Evolutionary conservation across 1,140 invertebrate genomes (phyloP).

Genomic region (Sinonovacula constricta): DNA sequence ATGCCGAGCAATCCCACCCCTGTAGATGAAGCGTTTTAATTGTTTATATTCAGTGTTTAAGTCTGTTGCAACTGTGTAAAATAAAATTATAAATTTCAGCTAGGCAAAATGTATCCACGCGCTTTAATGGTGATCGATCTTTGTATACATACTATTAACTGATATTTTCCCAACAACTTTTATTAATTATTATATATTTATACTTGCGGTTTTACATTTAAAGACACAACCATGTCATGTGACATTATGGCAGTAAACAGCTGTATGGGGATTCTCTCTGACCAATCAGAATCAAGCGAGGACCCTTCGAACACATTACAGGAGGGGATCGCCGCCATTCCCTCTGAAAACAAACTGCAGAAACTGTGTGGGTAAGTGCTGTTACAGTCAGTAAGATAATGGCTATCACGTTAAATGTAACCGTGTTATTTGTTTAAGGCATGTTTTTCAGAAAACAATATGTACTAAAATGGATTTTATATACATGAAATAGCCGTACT

Average conservation of each 20-base stretch:
- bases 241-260: slow-evolving; percentile 11
- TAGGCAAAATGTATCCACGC: too few relatives aligned
- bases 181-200: too few relatives aligned
- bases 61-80: too few relatives aligned
- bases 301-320: too few relatives aligned
- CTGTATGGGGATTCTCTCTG: slow-evolving; percentile 7
- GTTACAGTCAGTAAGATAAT: neutral
- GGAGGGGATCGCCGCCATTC: slow-evolving; percentile 19
- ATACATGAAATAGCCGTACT: neutral
- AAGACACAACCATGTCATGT: slow-evolving; percentile 1
- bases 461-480: neutral
- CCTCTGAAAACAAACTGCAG: neutral
- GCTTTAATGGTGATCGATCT: too few relatives aligned
- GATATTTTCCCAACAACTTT: too few relatives aligned
- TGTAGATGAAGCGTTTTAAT: too few relatives aligned
- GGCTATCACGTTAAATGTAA: neutral
- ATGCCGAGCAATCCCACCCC: too few relatives aligned
- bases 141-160: too few relatives aligned
- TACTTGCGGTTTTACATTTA: neutral
- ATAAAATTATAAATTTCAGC: too few relatives aligned
- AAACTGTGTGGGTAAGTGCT: slow-evolving; percentile 27
- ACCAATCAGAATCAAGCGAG: neutral
- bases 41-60: too few relatives aligned
- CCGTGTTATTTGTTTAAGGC: neutral
- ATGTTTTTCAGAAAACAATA: neutral